Percentiles rank a stretch among this genome's conserved stretches.
These are phyloP conservation scores for Piscicola geometra DNA, from an alignment of 2,888 invertebrate species.

Conservation along the genomic window DNA sequence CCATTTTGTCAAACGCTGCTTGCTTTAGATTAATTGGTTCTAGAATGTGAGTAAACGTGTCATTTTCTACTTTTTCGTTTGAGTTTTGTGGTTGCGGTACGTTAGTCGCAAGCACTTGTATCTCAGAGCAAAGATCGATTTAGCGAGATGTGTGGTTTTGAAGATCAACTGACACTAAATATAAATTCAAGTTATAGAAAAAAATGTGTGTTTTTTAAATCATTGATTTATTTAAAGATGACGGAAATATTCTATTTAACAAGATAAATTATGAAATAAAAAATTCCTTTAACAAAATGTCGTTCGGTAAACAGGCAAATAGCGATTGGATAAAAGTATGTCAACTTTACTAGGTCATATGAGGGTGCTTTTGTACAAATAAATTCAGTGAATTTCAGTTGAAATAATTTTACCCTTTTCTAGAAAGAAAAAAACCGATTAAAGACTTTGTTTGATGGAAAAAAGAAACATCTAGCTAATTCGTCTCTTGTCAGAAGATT, in stretches of 20 bases:
- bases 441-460: neutral
- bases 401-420: neutral
- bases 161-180: neutral
- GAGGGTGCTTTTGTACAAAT: neutral
- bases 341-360: neutral
- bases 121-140: constrained; percentile 13
- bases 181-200: neutral
- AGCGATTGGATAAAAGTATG: neutral
- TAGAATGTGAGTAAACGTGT: too few relatives aligned
- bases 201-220: neutral
- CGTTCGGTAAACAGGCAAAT: constrained; percentile 1
- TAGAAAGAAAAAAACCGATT: neutral
- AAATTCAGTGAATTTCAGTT: too few relatives aligned
- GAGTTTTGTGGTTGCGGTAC: neutral
- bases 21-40: too few relatives aligned
- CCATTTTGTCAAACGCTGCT: too few relatives aligned
- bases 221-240: neutral
- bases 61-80: neutral
- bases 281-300: constrained; percentile 14
- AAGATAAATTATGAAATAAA: constrained; percentile 9
- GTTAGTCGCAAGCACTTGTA: neutral
- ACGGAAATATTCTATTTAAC: neutral
- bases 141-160: neutral
- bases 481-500: too few relatives aligned
- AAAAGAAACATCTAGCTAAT: too few relatives aligned